Evolutionary conservation across 2,797 vertebrate genomes (phyloP).

Genomic region (Nyctibius grandis): DNA sequence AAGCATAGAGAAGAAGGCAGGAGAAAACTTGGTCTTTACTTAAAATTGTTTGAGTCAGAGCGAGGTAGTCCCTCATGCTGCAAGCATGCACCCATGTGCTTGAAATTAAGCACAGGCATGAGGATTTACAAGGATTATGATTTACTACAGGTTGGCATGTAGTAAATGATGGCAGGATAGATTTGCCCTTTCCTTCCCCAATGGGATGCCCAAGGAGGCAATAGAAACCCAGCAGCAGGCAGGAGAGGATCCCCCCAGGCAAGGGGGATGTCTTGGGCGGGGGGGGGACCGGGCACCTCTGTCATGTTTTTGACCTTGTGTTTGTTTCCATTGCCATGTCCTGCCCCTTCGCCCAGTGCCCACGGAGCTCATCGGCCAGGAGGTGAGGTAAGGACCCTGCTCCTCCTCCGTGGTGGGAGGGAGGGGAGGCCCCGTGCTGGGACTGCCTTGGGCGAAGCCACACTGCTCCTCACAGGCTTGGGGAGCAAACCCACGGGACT

Average conservation of each 20-base stretch:
- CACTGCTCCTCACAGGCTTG: neutral
- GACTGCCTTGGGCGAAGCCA: neutral
- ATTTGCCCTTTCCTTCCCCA: neutral
- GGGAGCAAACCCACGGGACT: rapidly evolving
- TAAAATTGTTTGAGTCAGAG: neutral
- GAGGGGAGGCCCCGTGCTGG: rapidly evolving
- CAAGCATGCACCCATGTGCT: neutral
- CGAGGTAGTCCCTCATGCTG: neutral
- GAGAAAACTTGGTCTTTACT: neutral
- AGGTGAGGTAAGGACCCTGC: constrained; percentile 85
- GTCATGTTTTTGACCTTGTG: neutral
- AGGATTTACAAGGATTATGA: neutral
- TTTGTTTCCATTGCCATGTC: constrained; percentile 24
- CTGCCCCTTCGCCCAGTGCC: constrained; percentile 73
- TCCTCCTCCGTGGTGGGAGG: neutral
- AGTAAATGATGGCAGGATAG: neutral
- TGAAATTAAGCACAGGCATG: neutral
- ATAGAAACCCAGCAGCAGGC: neutral
- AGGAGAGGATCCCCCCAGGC: neutral
- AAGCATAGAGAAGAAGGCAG: neutral
- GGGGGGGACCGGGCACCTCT: rapidly evolving
- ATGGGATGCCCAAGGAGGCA: neutral
- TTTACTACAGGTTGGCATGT: neutral
- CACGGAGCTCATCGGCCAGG: constrained; percentile 87
- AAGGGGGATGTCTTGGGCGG: rapidly evolving